Base-by-base conservation (phyloP, 2,113 vertebrate species). In the Dicentrarchus labrax region DNA sequence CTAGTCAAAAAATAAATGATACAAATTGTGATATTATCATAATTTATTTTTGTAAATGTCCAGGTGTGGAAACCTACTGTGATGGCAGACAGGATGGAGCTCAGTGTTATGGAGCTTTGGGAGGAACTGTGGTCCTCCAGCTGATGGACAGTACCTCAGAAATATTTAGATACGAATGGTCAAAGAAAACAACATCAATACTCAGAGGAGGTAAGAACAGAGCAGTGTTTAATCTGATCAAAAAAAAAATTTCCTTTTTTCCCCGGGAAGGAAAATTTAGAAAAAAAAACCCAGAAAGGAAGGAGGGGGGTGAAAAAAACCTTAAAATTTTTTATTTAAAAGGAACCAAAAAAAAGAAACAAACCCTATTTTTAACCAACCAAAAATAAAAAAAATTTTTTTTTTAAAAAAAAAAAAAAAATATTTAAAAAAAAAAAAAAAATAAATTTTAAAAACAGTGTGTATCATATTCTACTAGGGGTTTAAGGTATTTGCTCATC, bases 91-190 rank as follows among this genome's bases (percentile, higher is more conserved):
- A 59, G 65, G 0, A 87, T 76, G 21, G 54, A 60, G 0, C 75
- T 89, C 78, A 59, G 75, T 94, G 92, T 85, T 88, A 84, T 47
- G 92, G 89, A 80, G 50, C 86, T 73, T 73, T 94, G 67, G 87
- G 87, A 89, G 87, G 88, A 88, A 68, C 82, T 24, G 67, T 93
- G 74, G 11, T 39, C 59, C 6, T 93, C 13, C 50, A 5, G 19
- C 80, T 94, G 85, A 71, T 84, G 64, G 64, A 85, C 59, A 53
- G 0, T 0, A 1, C 0, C 4, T 45, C 75, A 65, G 9, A 30
- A 30, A 80, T 53, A 81, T 0, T 0, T 4, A 10, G 0, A 38
- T 89, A 16, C 4, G 0, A 1, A 0, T 1, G 30, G 30, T 0
- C 0, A 16, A 7, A 1, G 65, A 22, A 3, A 17, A 36, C 0